These are phyloP conservation scores for Palythoa grandiflora DNA, from an alignment of 92 coral and sea anemone genomes.

Conservation along the genomic window DNA sequence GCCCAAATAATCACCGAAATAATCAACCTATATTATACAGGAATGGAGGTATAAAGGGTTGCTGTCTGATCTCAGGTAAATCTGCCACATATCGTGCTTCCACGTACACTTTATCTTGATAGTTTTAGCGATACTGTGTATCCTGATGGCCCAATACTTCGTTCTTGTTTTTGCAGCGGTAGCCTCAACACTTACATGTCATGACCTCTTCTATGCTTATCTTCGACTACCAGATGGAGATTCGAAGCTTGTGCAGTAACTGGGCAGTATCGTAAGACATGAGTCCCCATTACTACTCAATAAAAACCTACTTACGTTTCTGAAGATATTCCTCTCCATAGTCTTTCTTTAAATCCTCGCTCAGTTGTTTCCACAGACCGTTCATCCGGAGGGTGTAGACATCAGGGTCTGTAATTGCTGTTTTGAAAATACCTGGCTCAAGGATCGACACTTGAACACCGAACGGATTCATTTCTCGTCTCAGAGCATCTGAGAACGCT, in stretches of 20 bases:
- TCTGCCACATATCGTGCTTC: neutral
- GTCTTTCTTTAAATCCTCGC: slow-evolving; percentile 62
- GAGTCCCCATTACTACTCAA: neutral
- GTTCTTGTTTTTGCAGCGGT: neutral
- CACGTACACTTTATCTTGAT: neutral
- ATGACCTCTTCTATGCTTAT: neutral
- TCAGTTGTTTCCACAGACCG: slow-evolving; percentile 63
- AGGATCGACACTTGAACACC: slow-evolving; percentile 67
- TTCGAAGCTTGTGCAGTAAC: neutral
- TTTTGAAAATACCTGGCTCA: slow-evolving; percentile 80
- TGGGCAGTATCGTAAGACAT: neutral
- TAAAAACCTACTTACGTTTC: slow-evolving; percentile 56
- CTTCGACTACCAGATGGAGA: neutral
- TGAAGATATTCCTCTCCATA: slow-evolving; percentile 67
- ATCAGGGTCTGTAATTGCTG: slow-evolving; percentile 53
- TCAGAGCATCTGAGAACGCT: slow-evolving; percentile 81
- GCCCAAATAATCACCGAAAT: too few species aligned
- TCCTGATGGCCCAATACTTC: neutral
- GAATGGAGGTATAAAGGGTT: neutral
- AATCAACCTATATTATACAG: too few species aligned
- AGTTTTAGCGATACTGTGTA: neutral
- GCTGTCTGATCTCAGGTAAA: neutral
- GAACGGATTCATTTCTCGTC: slow-evolving; percentile 76
- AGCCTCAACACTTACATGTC: neutral
- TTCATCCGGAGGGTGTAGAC: slow-evolving; percentile 33